Evolutionary conservation across 1,140 invertebrate genomes (phyloP).

Genomic region (Calephelis nemesis): DNA sequence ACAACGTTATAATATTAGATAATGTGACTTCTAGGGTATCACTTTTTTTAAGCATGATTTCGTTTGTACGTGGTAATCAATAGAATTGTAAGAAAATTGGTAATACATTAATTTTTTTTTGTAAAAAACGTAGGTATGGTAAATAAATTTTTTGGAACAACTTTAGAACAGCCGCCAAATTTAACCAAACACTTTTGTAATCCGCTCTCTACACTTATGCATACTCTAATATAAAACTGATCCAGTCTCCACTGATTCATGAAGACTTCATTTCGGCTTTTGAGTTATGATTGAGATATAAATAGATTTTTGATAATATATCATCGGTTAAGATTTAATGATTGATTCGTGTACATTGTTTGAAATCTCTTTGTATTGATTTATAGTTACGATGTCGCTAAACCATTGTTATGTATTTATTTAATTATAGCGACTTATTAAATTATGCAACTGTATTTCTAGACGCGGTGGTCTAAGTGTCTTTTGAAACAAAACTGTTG

Average conservation of each 20-base stretch:
- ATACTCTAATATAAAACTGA: constrained; percentile 28
- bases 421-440: background rate
- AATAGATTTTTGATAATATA: constrained; percentile 24
- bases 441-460: background rate
- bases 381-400: constrained; percentile 10
- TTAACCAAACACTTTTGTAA: no score
- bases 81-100: no score
- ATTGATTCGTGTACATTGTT: constrained; percentile 21
- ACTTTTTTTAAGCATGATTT: no score
- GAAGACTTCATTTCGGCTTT: constrained; percentile 57
- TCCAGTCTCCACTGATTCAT: constrained; percentile 45
- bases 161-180: no score
- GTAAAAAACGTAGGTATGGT: no score
- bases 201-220: constrained; percentile 1
- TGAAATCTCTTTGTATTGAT: constrained; percentile 23
- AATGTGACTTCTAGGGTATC: no score
- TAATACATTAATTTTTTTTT: no score
- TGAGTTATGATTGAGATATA: constrained; percentile 59
- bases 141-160: no score
- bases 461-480: no score
- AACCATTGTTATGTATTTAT: background rate
- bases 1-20: no score
- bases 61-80: no score
- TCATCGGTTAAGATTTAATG: constrained; percentile 21
- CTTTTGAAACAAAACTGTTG: no score